Evolutionary conservation across 2,113 vertebrate species (phyloP).

Genomic region (Epinephelus cyanopodus): DNA sequence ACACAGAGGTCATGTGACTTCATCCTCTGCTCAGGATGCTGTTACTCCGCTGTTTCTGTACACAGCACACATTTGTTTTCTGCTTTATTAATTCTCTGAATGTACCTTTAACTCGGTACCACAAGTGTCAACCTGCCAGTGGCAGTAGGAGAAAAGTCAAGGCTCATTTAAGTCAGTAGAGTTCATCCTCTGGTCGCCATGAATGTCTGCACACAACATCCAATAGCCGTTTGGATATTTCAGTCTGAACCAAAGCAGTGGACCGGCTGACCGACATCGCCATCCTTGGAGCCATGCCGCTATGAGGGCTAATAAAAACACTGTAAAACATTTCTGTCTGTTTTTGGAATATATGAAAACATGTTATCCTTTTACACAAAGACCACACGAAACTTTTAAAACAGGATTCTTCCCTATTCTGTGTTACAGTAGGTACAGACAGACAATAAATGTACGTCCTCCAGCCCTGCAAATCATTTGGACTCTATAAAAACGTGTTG

Average conservation of each 20-base stretch:
- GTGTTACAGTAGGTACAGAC: slow-evolving; percentile 21
- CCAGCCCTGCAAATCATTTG: slow-evolving; percentile 41
- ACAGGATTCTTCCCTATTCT: not conserved
- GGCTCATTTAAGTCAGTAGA: too few species aligned
- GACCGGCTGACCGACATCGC: not conserved
- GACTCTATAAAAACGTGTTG: slow-evolving; percentile 52
- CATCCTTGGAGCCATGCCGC: not conserved
- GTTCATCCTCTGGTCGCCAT: not conserved
- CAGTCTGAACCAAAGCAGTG: not conserved
- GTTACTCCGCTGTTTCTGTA: too few species aligned
- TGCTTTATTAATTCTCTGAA: too few species aligned
- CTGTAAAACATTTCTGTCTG: slow-evolving; percentile 4
- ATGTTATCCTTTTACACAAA: not conserved
- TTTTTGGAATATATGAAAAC: slow-evolving; percentile 11
- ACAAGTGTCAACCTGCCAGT: not conserved
- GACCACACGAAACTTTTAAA: slow-evolving; percentile 9
- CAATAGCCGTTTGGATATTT: not conserved
- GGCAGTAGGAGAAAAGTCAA: not conserved
- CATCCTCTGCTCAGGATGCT: too few species aligned
- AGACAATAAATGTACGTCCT: slow-evolving; percentile 1
- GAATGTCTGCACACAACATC: not conserved
- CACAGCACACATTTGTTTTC: too few species aligned
- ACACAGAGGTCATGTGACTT: too few species aligned
- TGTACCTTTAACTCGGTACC: too few species aligned
- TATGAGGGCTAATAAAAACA: not conserved